Evolutionary conservation across 2,888 invertebrate genomes (phyloP).

Genomic region (Trissonchulus latispiculum): DNA sequence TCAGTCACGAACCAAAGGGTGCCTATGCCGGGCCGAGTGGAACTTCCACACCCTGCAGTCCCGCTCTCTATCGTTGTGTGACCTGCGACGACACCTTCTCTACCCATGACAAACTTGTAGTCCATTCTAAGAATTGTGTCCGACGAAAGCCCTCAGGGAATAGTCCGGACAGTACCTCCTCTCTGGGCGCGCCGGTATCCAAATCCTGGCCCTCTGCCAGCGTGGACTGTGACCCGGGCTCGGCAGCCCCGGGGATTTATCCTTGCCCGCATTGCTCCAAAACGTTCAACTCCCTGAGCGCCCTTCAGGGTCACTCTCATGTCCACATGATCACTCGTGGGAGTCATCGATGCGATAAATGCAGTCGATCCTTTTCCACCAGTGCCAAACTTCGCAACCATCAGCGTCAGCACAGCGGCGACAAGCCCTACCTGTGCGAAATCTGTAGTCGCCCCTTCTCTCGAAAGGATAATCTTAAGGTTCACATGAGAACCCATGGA

Average conservation of each 20-base stretch:
- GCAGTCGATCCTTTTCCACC: conserved; percentile 40
- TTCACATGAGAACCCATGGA: conserved; percentile 43
- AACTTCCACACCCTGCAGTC: not conserved
- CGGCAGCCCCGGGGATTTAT: conserved; percentile 22
- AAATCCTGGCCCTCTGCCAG: not conserved
- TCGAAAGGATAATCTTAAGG: conserved; percentile 48
- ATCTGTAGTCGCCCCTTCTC: conserved; percentile 40
- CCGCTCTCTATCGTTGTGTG: not conserved
- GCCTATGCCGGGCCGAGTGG: not conserved
- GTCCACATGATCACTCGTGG: conserved; percentile 34
- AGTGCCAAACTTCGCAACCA: conserved; percentile 38
- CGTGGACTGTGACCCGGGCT: not conserved
- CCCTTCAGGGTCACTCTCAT: conserved; percentile 41
- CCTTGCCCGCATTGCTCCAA: conserved; percentile 41
- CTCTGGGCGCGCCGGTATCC: not conserved
- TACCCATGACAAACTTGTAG: not conserved
- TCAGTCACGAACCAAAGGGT: not conserved
- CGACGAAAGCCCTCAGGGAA: not conserved
- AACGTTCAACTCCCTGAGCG: conserved; percentile 37
- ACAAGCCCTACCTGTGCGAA: conserved; percentile 36
- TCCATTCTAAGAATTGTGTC: not conserved
- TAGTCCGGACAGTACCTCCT: not conserved
- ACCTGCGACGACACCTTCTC: not conserved
- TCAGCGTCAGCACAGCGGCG: conserved; percentile 30
- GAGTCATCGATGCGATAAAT: conserved; percentile 41